These are phyloP conservation scores for Oeneis ivallda DNA, from an alignment of 2,888 invertebrate genomes.

Conservation along the genomic window DNA sequence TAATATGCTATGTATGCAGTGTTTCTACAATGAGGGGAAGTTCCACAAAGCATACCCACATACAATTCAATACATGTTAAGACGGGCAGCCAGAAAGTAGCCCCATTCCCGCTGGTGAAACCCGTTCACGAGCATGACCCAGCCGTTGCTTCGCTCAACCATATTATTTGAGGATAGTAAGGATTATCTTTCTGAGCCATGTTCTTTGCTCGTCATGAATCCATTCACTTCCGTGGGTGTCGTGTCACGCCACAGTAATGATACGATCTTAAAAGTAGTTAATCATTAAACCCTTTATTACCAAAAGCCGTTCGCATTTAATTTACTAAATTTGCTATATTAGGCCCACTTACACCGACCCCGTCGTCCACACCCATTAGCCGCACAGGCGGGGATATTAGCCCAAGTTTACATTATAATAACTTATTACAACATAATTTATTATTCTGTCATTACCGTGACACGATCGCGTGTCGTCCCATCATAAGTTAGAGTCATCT, in stretches of 20 bases:
- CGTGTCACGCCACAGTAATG: constrained; percentile 33
- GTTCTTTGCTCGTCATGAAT: neutral
- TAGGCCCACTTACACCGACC: constrained; percentile 53
- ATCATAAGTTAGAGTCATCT: constrained; percentile 74
- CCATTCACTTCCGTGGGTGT: constrained; percentile 3
- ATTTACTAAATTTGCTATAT: constrained; percentile 72
- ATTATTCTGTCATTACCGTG: constrained; percentile 79
- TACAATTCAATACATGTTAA: too few relatives aligned
- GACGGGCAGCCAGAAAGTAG: too few relatives aligned
- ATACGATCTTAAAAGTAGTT: constrained; percentile 36
- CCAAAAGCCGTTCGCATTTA: constrained; percentile 54
- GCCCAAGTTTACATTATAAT: constrained; percentile 73
- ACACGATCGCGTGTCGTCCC: constrained; percentile 70
- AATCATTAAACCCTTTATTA: constrained; percentile 64
- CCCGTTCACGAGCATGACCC: too few relatives aligned
- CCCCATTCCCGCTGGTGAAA: too few relatives aligned
- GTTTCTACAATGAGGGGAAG: too few relatives aligned
- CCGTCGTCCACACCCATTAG: constrained; percentile 56
- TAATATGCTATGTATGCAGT: too few relatives aligned
- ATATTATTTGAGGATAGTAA: too few relatives aligned
- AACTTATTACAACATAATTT: constrained; percentile 80
- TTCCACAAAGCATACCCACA: too few relatives aligned
- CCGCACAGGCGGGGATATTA: constrained; percentile 52
- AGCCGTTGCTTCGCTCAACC: too few relatives aligned
- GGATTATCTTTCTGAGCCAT: neutral